Base-by-base conservation (phyloP, 1,140 invertebrate genomes). In the Magallana ariakensis region DNA sequence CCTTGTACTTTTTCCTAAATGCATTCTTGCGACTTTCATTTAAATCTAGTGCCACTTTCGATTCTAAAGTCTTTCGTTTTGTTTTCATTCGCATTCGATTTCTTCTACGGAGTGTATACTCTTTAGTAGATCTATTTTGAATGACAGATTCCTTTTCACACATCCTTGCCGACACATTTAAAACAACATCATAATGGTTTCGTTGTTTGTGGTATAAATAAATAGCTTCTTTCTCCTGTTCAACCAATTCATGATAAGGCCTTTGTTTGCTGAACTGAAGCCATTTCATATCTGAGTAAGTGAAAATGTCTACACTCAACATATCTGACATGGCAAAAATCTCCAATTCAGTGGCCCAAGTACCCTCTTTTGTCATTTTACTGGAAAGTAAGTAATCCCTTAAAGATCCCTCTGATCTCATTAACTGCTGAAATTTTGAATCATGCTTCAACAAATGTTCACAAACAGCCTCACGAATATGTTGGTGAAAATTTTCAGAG, bases 171-270 rank as follows among this genome's bases (percentile, higher is more conserved):
- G 16, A 15, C 13, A 58, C 55, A 19, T 58, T 15, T 53, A 22
- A 6, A 10, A 83, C 82, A 53, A 83, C 55, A 22, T 83, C 26
- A 46, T 83, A 83, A 26, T 83, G 82, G 26, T 83, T 83, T 7
- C 16, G 11, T 5, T 22, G n/a, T 55, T 55, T 11, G 33, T 83
- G 54, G 9, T 83, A 26, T 15, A 83, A 58, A 26, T 83, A 83
- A 26, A 83, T 83, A 57, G 82, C 15, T 6, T 26, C 82, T n/a
- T n/a, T n/a, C 19, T 26, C 8, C 11, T 5, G n/a, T 58, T 13
- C 8, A 16, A 22, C 5, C 46, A 9, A 11, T 11, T 15, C 6
- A 6, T 15, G 15, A 57, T 58, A 8, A 5, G n/a, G 9, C 19
- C 4, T n/a, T 46, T 56, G 6, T 11, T 15, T 10, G 5, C 16